Percentiles rank a stretch among this genome's conserved stretches.
These are phyloP conservation scores for Beris chalybata DNA, from an alignment of 2,888 invertebrate species.

Conservation along the genomic window DNA sequence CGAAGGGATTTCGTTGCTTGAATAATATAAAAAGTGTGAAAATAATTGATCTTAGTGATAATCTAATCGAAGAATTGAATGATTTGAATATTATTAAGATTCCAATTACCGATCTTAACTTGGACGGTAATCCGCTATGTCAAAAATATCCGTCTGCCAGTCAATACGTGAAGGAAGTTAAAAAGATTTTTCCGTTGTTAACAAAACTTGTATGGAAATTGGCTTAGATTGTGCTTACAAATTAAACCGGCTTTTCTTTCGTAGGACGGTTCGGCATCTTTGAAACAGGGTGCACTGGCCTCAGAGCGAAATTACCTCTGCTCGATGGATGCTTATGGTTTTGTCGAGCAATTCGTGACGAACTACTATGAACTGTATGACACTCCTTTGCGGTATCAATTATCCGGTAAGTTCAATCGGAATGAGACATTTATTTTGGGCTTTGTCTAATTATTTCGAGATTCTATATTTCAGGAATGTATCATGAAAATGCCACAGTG, in stretches of 20 bases:
- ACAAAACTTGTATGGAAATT: conserved; percentile 33
- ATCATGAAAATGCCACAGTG: conserved; percentile 33
- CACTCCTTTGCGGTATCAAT: conserved; percentile 28
- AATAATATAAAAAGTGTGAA: conserved; percentile 35
- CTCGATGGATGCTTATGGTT: conserved; percentile 37
- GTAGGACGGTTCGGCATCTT: conserved; percentile 34
- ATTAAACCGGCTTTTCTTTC: conserved; percentile 2
- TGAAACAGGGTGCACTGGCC: conserved; percentile 6
- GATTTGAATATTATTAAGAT: conserved; percentile 34
- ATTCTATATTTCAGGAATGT: conserved; percentile 34
- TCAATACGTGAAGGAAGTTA: conserved; percentile 35
- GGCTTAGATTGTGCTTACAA: not conserved
- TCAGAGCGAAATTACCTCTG: conserved; percentile 37
- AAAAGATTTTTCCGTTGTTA: conserved; percentile 36
- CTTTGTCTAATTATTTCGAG: too few relatives aligned
- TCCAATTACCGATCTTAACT: conserved; percentile 32
- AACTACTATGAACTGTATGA: conserved; percentile 36
- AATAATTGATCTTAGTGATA: conserved; percentile 37
- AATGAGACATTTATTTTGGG: not conserved
- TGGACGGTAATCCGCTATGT: conserved; percentile 41
- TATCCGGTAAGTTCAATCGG: conserved; percentile 30
- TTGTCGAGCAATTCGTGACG: conserved; percentile 38
- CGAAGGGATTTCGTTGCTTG: conserved; percentile 34
- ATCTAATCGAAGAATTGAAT: conserved; percentile 32
- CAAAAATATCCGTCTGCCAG: conserved; percentile 21